Base-by-base conservation (phyloP, 2,888 invertebrate genomes). In the Elegia similella region DNA sequence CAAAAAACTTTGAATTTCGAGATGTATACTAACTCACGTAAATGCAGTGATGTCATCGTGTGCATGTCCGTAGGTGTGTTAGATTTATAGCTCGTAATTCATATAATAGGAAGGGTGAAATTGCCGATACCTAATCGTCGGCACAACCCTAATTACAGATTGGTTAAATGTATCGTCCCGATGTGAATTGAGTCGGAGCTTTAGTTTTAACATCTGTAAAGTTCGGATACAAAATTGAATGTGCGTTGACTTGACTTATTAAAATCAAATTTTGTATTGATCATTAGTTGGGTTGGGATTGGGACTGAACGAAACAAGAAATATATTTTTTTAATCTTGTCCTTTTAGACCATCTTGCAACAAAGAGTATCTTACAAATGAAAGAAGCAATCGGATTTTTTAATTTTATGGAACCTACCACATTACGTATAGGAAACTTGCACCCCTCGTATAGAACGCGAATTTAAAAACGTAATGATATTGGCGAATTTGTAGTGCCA, bases 41-140 rank as follows among this genome's bases (percentile, higher is more conserved):
- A 34, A 64, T 67, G 68, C 62, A 72, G 73, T 81, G 78, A 76
- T 74, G 78, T 72, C 73, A 68, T 61, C 56, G 67, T 70, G 72
- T 75, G 73, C 72, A 75, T 73, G 76, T 70, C 65, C 64, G 65
- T 52, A 74, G 82, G 76, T 60, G 64, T 70, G 67, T 65, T 66
- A 65, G 69, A 70, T 75, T 76, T 78, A 80, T 80, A 73, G 78
- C 74, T 77, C 66, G 73, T 77, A 78, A 81, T 82, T 83, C 78
- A 72, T 76, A 76, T 80, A 82, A 82, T 82, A 80, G 79, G 69
- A 75, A 76, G 75, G 74, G 73, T 62, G 65, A 67, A 68, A 67
- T 68, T 67, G 71, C 64, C 69, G 67, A 69, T 64, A 62, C 63
- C 56, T 65, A 69, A 70, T 71, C 68, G 67, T 63, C 66, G 69